A percentile compares a stretch with the other conserved stretches of the same genome.
These are phyloP conservation scores for Drosophila kohkoa DNA, from an alignment of 1,140 invertebrate genomes.

Conservation along the genomic window DNA sequence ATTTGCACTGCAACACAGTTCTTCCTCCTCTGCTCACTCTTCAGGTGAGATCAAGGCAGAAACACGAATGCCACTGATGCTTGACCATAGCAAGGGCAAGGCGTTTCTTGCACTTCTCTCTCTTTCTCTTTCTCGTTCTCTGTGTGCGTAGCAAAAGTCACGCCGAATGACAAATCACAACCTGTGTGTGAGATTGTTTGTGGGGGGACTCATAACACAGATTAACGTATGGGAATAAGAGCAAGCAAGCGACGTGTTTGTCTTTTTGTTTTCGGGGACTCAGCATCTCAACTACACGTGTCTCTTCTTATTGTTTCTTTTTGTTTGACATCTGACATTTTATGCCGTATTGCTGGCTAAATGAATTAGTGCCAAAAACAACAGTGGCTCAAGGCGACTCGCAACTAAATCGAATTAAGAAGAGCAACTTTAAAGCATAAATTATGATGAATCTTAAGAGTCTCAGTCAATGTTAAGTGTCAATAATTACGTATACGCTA, in stretches of 20 bases:
- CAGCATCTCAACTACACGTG: conserved; percentile 1
- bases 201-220: conserved; percentile 3
- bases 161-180: conserved; percentile 55
- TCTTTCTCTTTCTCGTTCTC: not conserved
- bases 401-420: conserved; percentile 1
- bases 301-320: not conserved
- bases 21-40: not conserved
- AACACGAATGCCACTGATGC: conserved; percentile 29
- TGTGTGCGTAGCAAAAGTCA: conserved; percentile 52
- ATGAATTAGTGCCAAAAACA: conserved; percentile 12
- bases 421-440: not conserved
- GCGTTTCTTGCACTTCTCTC: conserved; percentile 22
- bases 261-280: conserved; percentile 11
- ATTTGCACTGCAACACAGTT: conserved; percentile 54
- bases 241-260: not conserved
- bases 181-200: conserved; percentile 21
- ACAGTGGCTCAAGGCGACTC: not conserved
- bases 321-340: conserved; percentile 6
- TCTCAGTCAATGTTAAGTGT: conserved; percentile 16
- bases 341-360: conserved; percentile 9
- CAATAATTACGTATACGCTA: conserved; percentile 49
- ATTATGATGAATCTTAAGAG: not conserved
- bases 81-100: conserved; percentile 59
- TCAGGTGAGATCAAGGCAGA: conserved; percentile 52
- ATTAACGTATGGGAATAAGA: conserved; percentile 26